These are phyloP conservation scores for Anthopleura sola DNA, from an alignment of 64 coral and sea anemone species.

Conservation along the genomic window DNA sequence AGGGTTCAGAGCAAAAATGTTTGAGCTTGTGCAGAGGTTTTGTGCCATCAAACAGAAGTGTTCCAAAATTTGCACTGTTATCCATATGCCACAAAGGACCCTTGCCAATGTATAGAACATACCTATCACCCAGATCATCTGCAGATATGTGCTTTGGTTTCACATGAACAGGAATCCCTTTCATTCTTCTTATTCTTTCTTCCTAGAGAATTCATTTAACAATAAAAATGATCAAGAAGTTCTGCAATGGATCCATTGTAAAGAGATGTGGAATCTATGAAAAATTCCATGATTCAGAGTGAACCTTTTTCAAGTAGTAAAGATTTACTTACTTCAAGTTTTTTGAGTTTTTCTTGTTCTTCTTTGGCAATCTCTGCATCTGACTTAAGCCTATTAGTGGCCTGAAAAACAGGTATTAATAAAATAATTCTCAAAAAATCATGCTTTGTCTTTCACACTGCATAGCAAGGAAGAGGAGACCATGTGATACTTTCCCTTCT, in stretches of 20 bases:
- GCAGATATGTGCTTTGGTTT: constrained; percentile 94
- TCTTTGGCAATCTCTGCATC: constrained; percentile 81
- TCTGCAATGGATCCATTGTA: no score
- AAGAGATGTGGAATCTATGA: no score
- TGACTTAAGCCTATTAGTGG: constrained; percentile 83
- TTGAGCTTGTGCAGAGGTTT: not conserved
- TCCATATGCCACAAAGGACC: no score
- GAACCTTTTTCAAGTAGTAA: no score
- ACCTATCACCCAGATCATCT: constrained; percentile 96
- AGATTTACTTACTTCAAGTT: constrained; percentile 53
- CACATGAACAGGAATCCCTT: constrained; percentile 43
- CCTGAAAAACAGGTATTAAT: constrained; percentile 29
- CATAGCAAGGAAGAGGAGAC: no score
- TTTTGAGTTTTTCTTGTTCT: constrained; percentile 77
- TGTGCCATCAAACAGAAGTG: no score
- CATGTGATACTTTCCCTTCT: no score
- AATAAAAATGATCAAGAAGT: not conserved
- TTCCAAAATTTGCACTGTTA: no score
- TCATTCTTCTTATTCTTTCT: constrained; percentile 94
- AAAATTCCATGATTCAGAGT: no score
- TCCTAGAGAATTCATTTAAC: constrained; percentile 27
- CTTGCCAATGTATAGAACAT: no score
- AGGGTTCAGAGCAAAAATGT: not conserved
- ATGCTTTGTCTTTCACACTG: no score
- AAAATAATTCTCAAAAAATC: no score